Base-by-base conservation (phyloP, 1,140 invertebrate species). In the Heliconius congener region DNA sequence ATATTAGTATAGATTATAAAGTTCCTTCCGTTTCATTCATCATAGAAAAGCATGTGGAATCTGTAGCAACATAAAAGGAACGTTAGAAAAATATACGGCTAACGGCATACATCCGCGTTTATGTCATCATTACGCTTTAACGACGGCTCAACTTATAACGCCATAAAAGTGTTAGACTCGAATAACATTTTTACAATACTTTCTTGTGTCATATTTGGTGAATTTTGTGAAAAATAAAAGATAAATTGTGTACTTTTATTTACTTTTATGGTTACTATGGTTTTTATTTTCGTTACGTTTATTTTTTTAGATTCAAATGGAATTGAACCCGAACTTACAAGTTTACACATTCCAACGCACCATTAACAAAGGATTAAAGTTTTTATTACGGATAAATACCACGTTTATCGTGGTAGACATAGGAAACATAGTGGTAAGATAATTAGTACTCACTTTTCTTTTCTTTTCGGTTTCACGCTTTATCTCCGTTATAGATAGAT, bases 51-150 rank as follows among this genome's bases (percentile, higher is more conserved):
- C 57, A 23, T 66, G 11, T 66, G 74, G 74, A 66, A 57, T 76
- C 37, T 66, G 19, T 55, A 76, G 52, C 74, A 34, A 55, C 55
- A 57, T 74, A 74, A 74, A 74, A 55, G 27, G 34, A 34, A 55
- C 73, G 73, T 74, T 74, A 74, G 73, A 74, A 74, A 57, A 74
- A 74, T 74, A 55, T 74, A 74, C 50, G 50, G 73, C 73, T 66
- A 66, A 66, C 60, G 60, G 73, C 55, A 5, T 57, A 55, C 73
- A 55, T 57, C 73, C 73, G 73, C 73, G 23, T 74, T 74, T 74
- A 74, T 74, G 46, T 74, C 73, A 74, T 74, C 73, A 74, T 74
- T 74, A 74, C 30, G 55, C 55, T 74, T 74, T 74, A 74, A 66
- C 60, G 60, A 66, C 60, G 60, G 60, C 60, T 27, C 60, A 66